These are phyloP conservation scores for Hephaestus fuliginosus DNA, from an alignment of 2,797 vertebrate species.

Conservation along the genomic window DNA sequence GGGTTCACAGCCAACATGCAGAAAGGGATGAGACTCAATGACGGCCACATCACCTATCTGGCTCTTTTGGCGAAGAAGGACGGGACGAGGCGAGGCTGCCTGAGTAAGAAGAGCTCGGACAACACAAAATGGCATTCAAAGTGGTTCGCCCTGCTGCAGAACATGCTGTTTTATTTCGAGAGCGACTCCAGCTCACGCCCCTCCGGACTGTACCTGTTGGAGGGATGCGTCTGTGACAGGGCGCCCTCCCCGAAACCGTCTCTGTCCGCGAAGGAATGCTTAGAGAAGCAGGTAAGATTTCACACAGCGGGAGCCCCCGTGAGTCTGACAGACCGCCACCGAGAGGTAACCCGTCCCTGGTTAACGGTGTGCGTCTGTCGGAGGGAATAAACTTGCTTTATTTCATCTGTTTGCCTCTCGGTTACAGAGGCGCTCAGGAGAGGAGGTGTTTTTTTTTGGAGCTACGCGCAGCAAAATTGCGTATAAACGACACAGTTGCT, in stretches of 20 bases:
- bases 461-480: neutral
- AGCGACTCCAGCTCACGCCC: slow-evolving; percentile 95
- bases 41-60: slow-evolving; percentile 95
- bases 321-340: slow-evolving; percentile 12
- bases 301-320: slow-evolving; percentile 25
- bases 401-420: neutral
- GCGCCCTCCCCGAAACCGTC: slow-evolving; percentile 93
- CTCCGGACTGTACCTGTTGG: slow-evolving; percentile 96
- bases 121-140: slow-evolving; percentile 98
- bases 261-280: slow-evolving; percentile 91
- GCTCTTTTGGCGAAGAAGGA: slow-evolving; percentile 96
- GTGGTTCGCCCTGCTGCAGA: slow-evolving; percentile 97
- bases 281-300: slow-evolving; percentile 93
- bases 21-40: slow-evolving; percentile 96
- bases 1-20: slow-evolving; percentile 86
- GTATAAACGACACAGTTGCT: neutral
- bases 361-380: neutral
- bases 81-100: slow-evolving; percentile 91
- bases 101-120: slow-evolving; percentile 96
- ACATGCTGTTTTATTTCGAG: slow-evolving; percentile 99
- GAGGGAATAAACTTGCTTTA: slow-evolving; percentile 20
- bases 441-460: neutral
- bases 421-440: neutral
- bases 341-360: slow-evolving; percentile 18
- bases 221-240: slow-evolving; percentile 94